Percentiles rank a stretch among this genome's conserved stretches.
Evolutionary conservation across 2,113 vertebrate species (phyloP).

Genomic region (Willisornis vidua): DNA sequence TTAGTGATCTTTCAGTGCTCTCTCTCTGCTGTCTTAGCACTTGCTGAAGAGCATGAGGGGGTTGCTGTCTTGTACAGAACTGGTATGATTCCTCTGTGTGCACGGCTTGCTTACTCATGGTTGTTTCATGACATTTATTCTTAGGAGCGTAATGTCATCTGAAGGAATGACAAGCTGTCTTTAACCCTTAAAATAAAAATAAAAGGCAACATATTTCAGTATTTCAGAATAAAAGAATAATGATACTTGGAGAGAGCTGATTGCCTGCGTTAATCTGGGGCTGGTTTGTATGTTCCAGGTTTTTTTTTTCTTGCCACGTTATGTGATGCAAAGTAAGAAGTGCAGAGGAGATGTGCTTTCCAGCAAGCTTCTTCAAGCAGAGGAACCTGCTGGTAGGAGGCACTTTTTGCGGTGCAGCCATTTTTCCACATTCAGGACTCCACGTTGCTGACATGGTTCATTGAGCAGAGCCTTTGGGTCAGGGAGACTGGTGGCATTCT

Average conservation of each 20-base stretch:
- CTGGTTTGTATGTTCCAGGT: neutral
- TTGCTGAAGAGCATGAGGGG: neutral
- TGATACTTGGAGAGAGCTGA: neutral
- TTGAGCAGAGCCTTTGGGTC: neutral
- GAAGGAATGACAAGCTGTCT: neutral
- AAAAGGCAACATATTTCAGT: neutral
- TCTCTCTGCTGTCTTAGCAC: neutral
- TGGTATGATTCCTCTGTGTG: neutral
- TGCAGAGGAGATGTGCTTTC: neutral
- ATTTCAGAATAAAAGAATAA: neutral
- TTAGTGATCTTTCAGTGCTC: neutral
- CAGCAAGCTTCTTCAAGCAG: neutral
- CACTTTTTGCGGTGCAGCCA: neutral
- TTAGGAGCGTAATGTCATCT: neutral
- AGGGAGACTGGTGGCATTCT: neutral
- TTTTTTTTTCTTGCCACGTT: neutral
- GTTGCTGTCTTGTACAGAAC: neutral
- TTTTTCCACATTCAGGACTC: neutral
- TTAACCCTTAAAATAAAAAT: conserved; percentile 40
- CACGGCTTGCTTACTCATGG: neutral
- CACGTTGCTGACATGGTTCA: accelerated
- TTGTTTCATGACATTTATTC: neutral
- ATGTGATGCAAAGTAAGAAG: neutral
- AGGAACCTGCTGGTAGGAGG: neutral
- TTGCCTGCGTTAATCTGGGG: neutral